Percentiles rank a stretch among this genome's conserved stretches.
Evolutionary conservation across 2,797 vertebrate species (phyloP).

Genomic region (Acipenser ruthenus): DNA sequence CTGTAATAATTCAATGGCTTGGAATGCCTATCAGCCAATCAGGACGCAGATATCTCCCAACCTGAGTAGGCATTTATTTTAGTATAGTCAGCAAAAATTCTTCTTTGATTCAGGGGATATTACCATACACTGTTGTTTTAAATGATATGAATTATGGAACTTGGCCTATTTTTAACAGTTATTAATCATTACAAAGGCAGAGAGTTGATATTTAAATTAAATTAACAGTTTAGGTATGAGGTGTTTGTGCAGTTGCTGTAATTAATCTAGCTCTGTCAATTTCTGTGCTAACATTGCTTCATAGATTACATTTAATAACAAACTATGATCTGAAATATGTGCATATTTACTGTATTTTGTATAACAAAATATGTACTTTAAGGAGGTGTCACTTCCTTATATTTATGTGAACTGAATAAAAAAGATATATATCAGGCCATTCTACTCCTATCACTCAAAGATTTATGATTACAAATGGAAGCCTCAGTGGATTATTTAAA

Average conservation of each 20-base stretch:
- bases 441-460: too few species aligned
- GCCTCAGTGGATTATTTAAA: too few species aligned
- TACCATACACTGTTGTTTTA: neutral
- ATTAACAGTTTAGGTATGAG: conserved; percentile 3
- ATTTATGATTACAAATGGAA: too few species aligned
- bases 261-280: conserved; percentile 10
- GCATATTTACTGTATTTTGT: too few species aligned
- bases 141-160: neutral
- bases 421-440: too few species aligned
- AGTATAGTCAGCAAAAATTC: neutral
- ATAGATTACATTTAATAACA: conserved; percentile 3
- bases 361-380: too few species aligned
- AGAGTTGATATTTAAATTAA: conserved; percentile 1
- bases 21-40: too few species aligned
- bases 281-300: neutral
- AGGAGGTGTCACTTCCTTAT: too few species aligned
- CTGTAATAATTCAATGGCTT: too few species aligned
- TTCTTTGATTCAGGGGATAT: neutral
- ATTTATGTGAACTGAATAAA: too few species aligned
- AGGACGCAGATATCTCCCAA: too few species aligned
- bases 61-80: neutral
- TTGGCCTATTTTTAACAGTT: neutral
- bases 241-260: conserved; percentile 1
- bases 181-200: neutral
- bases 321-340: too few species aligned